phyloP scores from a whole-genome alignment of 2,888 invertebrate genomes.

The Arenicola marina region DNA sequence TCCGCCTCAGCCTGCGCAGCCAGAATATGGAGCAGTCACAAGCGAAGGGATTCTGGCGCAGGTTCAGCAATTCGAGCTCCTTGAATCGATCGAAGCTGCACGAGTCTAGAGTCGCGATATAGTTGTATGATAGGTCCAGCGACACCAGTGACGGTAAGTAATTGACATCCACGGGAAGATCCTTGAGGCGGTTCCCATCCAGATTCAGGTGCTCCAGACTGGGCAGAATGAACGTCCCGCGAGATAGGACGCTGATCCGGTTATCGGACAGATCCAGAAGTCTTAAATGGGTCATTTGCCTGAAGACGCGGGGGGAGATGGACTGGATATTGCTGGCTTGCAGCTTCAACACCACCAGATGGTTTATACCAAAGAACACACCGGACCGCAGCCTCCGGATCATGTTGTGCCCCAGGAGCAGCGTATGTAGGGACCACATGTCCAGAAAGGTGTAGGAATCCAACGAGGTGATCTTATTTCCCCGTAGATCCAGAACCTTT shows the following conservation, averaged over 20 bases:
- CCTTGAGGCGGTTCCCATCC: conserved; percentile 30
- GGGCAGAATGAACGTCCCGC: conserved; percentile 28
- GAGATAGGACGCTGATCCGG: conserved; percentile 14
- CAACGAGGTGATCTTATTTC: conserved; percentile 29
- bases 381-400: conserved; percentile 23
- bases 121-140: conserved; percentile 43
- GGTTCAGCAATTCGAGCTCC: conserved; percentile 28
- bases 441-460: conserved; percentile 27
- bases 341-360: conserved; percentile 23
- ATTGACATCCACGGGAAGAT: conserved; percentile 44
- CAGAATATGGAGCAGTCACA: conserved; percentile 34
- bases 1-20: conserved; percentile 22
- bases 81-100: conserved; percentile 22
- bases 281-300: conserved; percentile 14
- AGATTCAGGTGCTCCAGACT: conserved; percentile 24
- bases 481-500: conserved; percentile 30
- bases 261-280: conserved; percentile 31
- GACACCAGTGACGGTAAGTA: conserved; percentile 41
- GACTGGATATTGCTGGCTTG: conserved; percentile 26
- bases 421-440: conserved; percentile 21
- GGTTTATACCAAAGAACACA: conserved; percentile 25
- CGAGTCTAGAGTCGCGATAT: conserved; percentile 20
- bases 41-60: conserved; percentile 32
- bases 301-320: conserved; percentile 25
- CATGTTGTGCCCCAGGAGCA: conserved; percentile 31